These are phyloP conservation scores for Electrona antarctica DNA, from an alignment of 2,113 vertebrate species.

Conservation along the genomic window DNA sequence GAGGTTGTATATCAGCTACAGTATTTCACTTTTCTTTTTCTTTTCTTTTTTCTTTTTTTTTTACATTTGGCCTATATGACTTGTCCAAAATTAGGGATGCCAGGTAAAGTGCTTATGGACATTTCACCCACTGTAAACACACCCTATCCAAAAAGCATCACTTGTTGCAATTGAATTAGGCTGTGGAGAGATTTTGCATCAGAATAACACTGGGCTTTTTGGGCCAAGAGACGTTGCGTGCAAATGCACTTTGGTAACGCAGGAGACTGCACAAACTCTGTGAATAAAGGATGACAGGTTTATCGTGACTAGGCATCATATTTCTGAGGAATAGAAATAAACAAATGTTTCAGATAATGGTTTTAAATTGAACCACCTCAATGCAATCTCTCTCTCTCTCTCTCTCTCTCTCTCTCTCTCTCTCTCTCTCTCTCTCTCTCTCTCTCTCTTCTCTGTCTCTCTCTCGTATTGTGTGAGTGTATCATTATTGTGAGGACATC, in stretches of 20 bases:
- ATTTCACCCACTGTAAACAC: slow-evolving; percentile 40
- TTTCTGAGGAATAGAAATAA: slow-evolving; percentile 35
- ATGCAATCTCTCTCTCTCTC: neutral
- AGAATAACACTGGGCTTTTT: slow-evolving; percentile 1
- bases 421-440: slow-evolving; percentile 15
- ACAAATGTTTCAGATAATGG: slow-evolving; percentile 18
- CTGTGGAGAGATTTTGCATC: slow-evolving; percentile 22
- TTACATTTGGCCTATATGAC: too few relatives aligned
- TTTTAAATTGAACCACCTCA: too few relatives aligned
- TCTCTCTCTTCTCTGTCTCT: too few relatives aligned
- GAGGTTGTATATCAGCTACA: too few relatives aligned
- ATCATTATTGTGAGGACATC: too few relatives aligned
- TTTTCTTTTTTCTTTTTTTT: too few relatives aligned
- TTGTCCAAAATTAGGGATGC: too few relatives aligned
- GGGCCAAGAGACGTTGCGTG: slow-evolving; percentile 30
- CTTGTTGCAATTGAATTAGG: slow-evolving; percentile 47
- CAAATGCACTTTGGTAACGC: neutral
- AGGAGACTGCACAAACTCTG: slow-evolving; percentile 7
- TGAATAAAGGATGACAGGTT: slow-evolving; percentile 35
- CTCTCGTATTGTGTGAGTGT: too few relatives aligned
- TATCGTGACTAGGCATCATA: slow-evolving; percentile 49
- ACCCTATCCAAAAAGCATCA: slow-evolving; percentile 19
- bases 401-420: neutral
- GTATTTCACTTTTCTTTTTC: too few relatives aligned
- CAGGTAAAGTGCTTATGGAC: neutral